These are phyloP conservation scores for Capitella teleta DNA, from an alignment of 1,140 invertebrate species.

Conservation along the genomic window DNA sequence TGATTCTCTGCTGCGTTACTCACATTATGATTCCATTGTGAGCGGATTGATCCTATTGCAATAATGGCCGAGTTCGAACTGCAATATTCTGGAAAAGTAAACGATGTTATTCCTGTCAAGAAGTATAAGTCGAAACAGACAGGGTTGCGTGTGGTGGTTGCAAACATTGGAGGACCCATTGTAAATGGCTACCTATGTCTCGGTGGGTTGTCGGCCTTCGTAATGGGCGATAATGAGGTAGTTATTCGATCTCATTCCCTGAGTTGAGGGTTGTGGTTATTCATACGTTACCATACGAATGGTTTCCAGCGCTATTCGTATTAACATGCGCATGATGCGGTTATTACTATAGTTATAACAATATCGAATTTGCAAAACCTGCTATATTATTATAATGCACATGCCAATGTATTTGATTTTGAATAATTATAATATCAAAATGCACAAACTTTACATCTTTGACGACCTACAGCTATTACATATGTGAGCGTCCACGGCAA, in stretches of 20 bases:
- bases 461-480: no score
- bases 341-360: neutral
- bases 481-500: no score
- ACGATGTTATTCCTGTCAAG: conserved; percentile 53
- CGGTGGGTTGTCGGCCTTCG: conserved; percentile 49
- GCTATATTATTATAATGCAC: no score
- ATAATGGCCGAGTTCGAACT: conserved; percentile 23
- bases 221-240: neutral
- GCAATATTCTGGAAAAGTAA: conserved; percentile 23
- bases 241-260: neutral
- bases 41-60: no score
- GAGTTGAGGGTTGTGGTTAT: neutral
- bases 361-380: neutral
- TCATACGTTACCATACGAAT: no score
- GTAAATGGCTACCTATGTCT: conserved; percentile 75
- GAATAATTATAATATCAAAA: no score
- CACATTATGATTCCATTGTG: no score
- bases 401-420: no score
- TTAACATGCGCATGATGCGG: neutral
- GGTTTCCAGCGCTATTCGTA: no score
- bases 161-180: conserved; percentile 71
- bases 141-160: conserved; percentile 65
- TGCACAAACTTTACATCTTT: no score
- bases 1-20: no score
- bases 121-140: conserved; percentile 70